phyloP scores from a whole-genome alignment of 2,888 invertebrate genomes.

The Drosophila emarginata region DNA sequence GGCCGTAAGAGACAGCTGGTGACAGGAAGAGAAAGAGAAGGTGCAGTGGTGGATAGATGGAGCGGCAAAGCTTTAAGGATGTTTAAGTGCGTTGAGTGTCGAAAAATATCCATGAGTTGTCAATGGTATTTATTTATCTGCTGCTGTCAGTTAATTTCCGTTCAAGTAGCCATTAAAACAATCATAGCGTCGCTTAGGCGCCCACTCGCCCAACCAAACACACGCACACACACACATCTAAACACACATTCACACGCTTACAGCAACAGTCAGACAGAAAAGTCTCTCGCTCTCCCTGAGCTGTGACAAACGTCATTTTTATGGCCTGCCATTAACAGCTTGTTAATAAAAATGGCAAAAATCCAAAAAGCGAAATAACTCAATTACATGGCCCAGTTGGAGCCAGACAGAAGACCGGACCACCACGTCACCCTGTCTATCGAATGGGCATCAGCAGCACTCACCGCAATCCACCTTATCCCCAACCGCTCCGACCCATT shows the following conservation, averaged over 20 bases:
- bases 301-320: constrained; percentile 57
- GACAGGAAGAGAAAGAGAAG: not conserved
- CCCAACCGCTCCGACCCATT: constrained; percentile 29
- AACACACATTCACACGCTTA: constrained; percentile 3
- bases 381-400: constrained; percentile 52
- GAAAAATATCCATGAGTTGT: constrained; percentile 10
- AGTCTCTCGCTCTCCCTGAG: constrained; percentile 3
- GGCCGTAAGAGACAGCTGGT: not conserved
- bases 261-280: not conserved
- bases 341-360: constrained; percentile 63
- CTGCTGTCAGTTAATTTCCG: constrained; percentile 78
- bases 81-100: constrained; percentile 12
- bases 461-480: constrained; percentile 39
- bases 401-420: constrained; percentile 23
- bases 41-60: not conserved
- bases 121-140: constrained; percentile 66
- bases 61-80: constrained; percentile 36
- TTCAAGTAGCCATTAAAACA: constrained; percentile 77
- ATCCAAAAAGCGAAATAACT: constrained; percentile 65
- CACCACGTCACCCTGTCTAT: constrained; percentile 14
- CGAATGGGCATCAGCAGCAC: constrained; percentile 7
- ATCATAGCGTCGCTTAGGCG: constrained; percentile 66
- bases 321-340: constrained; percentile 68
- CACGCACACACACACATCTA: constrained; percentile 13
- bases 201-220: constrained; percentile 21